Evolutionary conservation across 2,888 invertebrate species (phyloP).

Genomic region (Unio pictorum): DNA sequence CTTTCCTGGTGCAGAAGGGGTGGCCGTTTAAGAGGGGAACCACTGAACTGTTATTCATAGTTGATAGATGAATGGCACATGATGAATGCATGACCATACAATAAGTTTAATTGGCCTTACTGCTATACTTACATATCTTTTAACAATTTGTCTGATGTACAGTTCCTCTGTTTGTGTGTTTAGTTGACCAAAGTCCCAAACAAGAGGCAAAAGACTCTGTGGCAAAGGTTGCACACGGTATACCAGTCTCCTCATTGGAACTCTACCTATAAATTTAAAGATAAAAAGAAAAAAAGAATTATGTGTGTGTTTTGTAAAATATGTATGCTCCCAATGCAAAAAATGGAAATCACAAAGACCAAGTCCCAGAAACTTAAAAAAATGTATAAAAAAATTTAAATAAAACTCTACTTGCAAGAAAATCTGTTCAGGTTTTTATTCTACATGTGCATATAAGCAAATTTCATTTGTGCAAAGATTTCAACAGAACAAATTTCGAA

Average conservation of each 20-base stretch:
- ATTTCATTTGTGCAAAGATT: too few relatives aligned
- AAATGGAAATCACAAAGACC: background rate
- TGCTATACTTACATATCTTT: slow-evolving; percentile 39
- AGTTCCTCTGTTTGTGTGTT: slow-evolving; percentile 43
- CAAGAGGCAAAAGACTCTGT: slow-evolving; percentile 60
- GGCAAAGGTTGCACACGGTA: slow-evolving; percentile 63
- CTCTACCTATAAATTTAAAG: slow-evolving; percentile 32
- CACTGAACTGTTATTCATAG: too few relatives aligned
- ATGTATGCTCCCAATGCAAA: background rate
- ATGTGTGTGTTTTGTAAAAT: background rate
- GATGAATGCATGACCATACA: too few relatives aligned
- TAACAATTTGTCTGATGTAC: slow-evolving; percentile 60
- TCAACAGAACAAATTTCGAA: too few relatives aligned
- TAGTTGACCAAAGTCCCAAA: slow-evolving; percentile 66
- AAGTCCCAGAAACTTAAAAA: too few relatives aligned
- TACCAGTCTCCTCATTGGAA: slow-evolving; percentile 65
- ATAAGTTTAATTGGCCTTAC: background rate
- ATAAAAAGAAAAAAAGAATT: background rate
- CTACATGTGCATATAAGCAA: too few relatives aligned
- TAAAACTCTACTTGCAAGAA: too few relatives aligned
- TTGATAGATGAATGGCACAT: too few relatives aligned
- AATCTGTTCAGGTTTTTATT: too few relatives aligned
- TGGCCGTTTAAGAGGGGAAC: too few relatives aligned
- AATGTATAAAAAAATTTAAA: too few relatives aligned
- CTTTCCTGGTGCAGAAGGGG: too few relatives aligned